Base-by-base conservation (phyloP, 2,797 vertebrate genomes). In the Karalla daura region DNA sequence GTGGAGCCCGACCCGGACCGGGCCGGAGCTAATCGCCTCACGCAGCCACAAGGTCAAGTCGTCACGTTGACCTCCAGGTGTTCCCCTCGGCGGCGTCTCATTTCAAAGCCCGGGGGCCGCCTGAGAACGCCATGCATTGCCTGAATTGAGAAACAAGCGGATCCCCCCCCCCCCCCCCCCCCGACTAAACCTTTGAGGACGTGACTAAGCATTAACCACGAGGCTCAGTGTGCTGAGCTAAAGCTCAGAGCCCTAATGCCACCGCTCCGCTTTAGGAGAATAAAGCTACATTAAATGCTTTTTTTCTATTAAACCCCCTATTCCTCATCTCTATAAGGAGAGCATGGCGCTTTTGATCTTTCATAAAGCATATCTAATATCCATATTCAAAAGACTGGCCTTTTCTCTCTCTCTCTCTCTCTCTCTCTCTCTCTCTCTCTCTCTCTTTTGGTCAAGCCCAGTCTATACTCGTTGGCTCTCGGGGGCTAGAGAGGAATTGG, bases 351-450 rank as follows among this genome's bases (percentile, higher is more conserved):
- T 75, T 86, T 87, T 88, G 78, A 86, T 88, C 67, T 84, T 83
- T 81, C 81, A 63, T 76, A 75, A 81, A 79, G 67, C 73, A 72
- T 70, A 75, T 83, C 72, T 80, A 70, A 87, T 87, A 83, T 74
- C 53, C 75, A 78, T 80, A 79, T 85, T 88, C 50, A 77, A 76
- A 83, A 55, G 63, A 36, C 39, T 30, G 20, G 5, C 39, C 35
- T 58, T 47, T 17, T 10, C 49, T 17, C 45, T 20, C 3, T 8
- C 25, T n/a, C 25, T 56, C 61, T 70, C 21, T 25, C n/a, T n/a
- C n/a, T n/a, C n/a, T n/a, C n/a, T n/a, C n/a, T n/a, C n/a, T 2
- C 28, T n/a, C n/a, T n/a, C n/a, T n/a, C n/a, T n/a, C n/a, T n/a
- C n/a, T n/a, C n/a, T n/a, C n/a, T n/a, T n/a, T n/a, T 51, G 43